Percentiles rank a stretch among this genome's conserved stretches.
phyloP scores from a whole-genome alignment of 2,113 vertebrate species.

The Chitala chitala region DNA sequence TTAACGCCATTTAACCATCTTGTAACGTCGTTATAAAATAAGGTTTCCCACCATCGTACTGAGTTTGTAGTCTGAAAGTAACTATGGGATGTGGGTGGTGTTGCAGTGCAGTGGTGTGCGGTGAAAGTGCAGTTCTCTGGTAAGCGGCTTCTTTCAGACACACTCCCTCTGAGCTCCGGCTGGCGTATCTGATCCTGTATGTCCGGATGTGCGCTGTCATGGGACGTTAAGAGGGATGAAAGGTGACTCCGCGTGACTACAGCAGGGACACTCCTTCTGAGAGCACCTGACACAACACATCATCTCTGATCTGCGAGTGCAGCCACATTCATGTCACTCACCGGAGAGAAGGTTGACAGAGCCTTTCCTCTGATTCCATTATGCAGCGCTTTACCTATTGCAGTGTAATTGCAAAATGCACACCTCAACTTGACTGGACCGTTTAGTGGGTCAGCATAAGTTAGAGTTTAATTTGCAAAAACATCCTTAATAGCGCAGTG shows the following conservation, averaged over 20 bases:
- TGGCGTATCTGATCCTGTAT: background rate
- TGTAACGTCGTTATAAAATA: too few relatives aligned
- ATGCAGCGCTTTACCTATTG: slow-evolving; percentile 7
- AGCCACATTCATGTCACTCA: background rate
- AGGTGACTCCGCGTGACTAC: background rate
- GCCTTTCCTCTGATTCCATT: background rate
- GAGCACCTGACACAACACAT: slow-evolving; percentile 8
- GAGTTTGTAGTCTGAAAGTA: too few relatives aligned
- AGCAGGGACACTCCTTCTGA: background rate
- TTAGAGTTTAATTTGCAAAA: background rate
- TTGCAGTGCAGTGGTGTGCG: background rate
- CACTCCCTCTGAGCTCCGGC: background rate
- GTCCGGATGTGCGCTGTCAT: background rate
- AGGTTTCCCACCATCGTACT: too few relatives aligned
- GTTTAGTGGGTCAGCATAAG: too few relatives aligned
- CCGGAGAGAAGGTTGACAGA: background rate
- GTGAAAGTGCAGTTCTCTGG: background rate
- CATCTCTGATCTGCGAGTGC: background rate
- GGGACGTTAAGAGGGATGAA: background rate
- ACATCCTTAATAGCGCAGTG: too few relatives aligned
- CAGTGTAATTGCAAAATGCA: too few relatives aligned
- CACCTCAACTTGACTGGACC: too few relatives aligned
- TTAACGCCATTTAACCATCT: too few relatives aligned
- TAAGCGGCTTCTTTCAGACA: background rate
- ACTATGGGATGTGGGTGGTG: background rate